These are phyloP conservation scores for Actias luna DNA, from an alignment of 2,888 invertebrate species.

Conservation along the genomic window DNA sequence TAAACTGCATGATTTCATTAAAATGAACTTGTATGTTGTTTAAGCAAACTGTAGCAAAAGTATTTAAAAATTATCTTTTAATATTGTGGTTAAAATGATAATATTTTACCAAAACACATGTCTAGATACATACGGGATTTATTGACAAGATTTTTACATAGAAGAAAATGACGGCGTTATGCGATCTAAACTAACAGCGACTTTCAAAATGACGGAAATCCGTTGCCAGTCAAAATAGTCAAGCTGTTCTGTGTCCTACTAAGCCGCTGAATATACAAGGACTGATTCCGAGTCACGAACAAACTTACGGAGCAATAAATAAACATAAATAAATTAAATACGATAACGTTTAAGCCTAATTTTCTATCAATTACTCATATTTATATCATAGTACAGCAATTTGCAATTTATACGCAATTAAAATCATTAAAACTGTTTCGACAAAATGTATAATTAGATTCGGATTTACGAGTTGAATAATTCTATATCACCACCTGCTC, in stretches of 20 bases:
- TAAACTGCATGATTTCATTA: too few species aligned
- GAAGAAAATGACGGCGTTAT: too few species aligned
- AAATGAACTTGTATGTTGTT: too few species aligned
- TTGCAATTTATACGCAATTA: neutral
- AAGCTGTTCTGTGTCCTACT: too few species aligned
- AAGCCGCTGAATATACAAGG: too few species aligned
- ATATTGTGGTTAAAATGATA: neutral
- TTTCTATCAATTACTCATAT: neutral
- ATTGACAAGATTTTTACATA: too few species aligned
- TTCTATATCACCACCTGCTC: neutral
- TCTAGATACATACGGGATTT: too few species aligned
- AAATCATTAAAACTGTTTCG: neutral
- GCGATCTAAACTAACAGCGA: too few species aligned
- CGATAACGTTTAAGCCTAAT: neutral
- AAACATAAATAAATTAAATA: neutral
- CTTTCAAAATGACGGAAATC: too few species aligned
- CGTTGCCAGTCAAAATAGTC: too few species aligned
- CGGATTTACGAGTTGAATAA: neutral
- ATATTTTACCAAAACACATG: neutral
- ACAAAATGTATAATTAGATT: neutral
- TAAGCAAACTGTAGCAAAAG: too few species aligned
- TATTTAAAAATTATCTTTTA: neutral
- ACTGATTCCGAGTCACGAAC: neutral
- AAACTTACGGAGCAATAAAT: neutral
- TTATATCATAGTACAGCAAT: neutral